phyloP scores from a whole-genome alignment of 2,797 vertebrate species.

The Peromyscus attwateri region DNA sequence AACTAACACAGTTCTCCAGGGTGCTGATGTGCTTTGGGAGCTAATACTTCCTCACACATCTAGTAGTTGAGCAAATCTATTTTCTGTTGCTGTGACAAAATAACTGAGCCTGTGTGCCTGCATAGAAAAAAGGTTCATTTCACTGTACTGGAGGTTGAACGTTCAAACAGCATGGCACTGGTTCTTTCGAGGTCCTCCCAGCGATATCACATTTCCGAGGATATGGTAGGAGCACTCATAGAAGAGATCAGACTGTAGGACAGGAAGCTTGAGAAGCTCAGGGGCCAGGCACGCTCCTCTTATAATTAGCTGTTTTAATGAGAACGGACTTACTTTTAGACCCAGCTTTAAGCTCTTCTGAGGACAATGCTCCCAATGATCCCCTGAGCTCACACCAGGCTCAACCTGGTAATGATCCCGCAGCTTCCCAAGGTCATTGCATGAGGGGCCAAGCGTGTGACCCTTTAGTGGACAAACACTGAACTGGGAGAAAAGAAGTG shows the following conservation, averaged over 20 bases:
- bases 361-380: background rate
- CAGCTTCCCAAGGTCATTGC: background rate
- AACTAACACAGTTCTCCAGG: background rate
- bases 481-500: background rate
- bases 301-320: background rate
- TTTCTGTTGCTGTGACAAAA: background rate
- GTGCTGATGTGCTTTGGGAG: constrained; percentile 27
- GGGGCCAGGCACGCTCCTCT: background rate
- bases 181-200: background rate
- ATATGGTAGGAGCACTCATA: background rate
- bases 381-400: background rate
- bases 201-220: background rate
- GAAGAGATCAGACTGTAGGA: background rate
- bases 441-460: background rate
- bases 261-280: background rate
- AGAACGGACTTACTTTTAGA: background rate
- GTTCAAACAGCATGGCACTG: background rate
- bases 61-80: background rate
- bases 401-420: background rate
- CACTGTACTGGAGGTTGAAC: background rate
- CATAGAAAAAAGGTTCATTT: background rate
- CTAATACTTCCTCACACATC: background rate
- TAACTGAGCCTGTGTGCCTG: background rate
- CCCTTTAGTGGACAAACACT: background rate
- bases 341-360: background rate